Evolutionary conservation across 2,797 vertebrate species (phyloP).

Genomic region (Scolopax rusticola): DNA sequence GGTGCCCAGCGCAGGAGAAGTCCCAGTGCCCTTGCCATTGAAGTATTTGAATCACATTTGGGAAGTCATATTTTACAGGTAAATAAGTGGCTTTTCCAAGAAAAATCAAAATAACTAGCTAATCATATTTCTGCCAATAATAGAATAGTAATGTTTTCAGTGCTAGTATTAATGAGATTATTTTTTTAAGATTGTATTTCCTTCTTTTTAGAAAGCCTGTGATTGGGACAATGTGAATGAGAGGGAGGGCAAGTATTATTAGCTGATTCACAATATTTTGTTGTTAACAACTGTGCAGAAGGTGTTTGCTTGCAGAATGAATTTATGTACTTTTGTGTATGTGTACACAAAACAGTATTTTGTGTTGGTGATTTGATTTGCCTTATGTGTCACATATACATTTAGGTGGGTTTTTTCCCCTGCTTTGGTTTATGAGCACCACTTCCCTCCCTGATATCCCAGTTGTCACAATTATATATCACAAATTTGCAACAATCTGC

Average conservation of each 20-base stretch:
- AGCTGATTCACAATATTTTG: constrained; percentile 41
- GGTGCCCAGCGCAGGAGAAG: constrained; percentile 93
- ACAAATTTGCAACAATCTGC: background rate
- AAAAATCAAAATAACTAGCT: background rate
- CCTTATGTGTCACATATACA: background rate
- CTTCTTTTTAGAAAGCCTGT: constrained; percentile 68
- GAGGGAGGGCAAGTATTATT: constrained; percentile 68
- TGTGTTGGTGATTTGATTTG: constrained; percentile 45
- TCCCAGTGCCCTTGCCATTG: constrained; percentile 89
- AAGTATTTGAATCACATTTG: constrained; percentile 97
- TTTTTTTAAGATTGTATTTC: constrained; percentile 55
- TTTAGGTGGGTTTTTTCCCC: background rate
- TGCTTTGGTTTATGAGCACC: constrained; percentile 28
- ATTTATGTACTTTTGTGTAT: constrained; percentile 23
- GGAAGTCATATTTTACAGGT: constrained; percentile 99
- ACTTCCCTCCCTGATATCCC: background rate
- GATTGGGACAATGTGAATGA: constrained; percentile 67
- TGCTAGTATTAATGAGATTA: background rate
- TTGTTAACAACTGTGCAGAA: constrained; percentile 36
- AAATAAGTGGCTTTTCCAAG: constrained; percentile 71
- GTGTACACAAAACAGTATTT: constrained; percentile 22
- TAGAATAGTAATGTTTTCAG: constrained; percentile 19
- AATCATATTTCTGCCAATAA: constrained; percentile 1
- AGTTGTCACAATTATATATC: background rate
- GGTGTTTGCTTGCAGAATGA: constrained; percentile 46